These are phyloP conservation scores for Natrix natrix DNA, from an alignment of 2,797 vertebrate species.

Conservation along the genomic window DNA sequence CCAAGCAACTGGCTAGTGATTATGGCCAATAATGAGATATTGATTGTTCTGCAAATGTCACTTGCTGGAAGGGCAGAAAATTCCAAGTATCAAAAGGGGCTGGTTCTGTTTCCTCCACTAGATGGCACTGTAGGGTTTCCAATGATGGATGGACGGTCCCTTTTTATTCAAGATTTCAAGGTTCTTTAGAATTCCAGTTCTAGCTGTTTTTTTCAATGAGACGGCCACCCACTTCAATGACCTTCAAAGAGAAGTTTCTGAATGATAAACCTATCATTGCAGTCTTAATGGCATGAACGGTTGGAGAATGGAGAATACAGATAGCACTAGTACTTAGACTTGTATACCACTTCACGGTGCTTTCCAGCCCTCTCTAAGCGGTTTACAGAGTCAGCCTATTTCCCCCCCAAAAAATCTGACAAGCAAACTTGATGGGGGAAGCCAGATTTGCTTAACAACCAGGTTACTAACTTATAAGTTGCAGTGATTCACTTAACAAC, in stretches of 20 bases:
- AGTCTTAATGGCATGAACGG: not conserved
- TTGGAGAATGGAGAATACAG: not conserved
- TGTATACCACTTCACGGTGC: too few species aligned
- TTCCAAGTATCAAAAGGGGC: accelerated
- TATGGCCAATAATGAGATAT: constrained; percentile 78
- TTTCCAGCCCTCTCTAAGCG: too few species aligned
- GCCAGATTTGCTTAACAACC: too few species aligned
- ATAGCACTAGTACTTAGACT: too few species aligned
- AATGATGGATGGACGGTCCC: not conserved
- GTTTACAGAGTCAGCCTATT: too few species aligned
- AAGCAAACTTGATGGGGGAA: too few species aligned
- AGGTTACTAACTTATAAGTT: too few species aligned
- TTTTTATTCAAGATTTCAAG: not conserved
- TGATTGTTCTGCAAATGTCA: constrained; percentile 76
- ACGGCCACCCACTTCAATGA: not conserved
- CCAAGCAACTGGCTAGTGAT: constrained; percentile 69
- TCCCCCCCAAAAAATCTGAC: too few species aligned
- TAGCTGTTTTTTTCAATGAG: not conserved
- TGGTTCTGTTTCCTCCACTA: constrained; percentile 28
- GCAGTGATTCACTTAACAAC: too few species aligned
- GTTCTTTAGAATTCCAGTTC: not conserved
- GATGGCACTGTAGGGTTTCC: constrained; percentile 47
- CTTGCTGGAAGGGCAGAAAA: not conserved
- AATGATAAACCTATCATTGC: not conserved
- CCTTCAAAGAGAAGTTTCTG: not conserved